Conservation (phyloP, 2,113 vertebrate species). For the Archocentrus centrarchus region DNA sequence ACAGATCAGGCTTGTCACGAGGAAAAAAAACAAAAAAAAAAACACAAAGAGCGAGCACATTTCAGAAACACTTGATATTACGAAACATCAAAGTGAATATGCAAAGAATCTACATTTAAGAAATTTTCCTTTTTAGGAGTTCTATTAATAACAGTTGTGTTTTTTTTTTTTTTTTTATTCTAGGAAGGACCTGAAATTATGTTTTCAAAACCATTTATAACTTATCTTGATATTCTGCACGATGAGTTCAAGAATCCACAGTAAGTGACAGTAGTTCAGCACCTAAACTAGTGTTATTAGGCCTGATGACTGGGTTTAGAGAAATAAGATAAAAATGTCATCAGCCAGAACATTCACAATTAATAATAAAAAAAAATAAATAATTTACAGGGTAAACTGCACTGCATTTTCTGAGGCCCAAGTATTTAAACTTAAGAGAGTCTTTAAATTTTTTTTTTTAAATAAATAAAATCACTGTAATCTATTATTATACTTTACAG, state of each 20-base stretch:
- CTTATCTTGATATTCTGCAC: not conserved
- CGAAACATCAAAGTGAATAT: not conserved
- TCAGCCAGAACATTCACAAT: not conserved
- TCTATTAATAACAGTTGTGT: slow-evolving; percentile 8
- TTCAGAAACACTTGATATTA: not conserved
- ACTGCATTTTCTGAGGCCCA: too few relatives aligned
- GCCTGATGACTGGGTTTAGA: not conserved
- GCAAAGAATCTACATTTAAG: not conserved
- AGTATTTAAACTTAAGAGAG: too few relatives aligned
- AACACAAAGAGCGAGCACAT: not conserved
- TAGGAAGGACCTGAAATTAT: not conserved
- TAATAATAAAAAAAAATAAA: too few relatives aligned
- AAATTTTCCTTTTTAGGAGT: not conserved
- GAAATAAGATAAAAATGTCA: too few relatives aligned
- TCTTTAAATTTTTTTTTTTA: too few relatives aligned
- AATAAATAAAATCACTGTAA: not conserved
- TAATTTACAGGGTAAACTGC: too few relatives aligned
- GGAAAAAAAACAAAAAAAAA: not conserved
- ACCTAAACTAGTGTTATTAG: not conserved
- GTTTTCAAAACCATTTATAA: not conserved
- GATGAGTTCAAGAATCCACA: not conserved
- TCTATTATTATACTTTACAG: not conserved
- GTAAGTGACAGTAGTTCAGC: not conserved
- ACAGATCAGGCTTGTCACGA: not conserved
- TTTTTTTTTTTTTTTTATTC: not conserved